phyloP scores from a whole-genome alignment of 2,888 invertebrate species.

The Ichneumoninae sp. region DNA sequence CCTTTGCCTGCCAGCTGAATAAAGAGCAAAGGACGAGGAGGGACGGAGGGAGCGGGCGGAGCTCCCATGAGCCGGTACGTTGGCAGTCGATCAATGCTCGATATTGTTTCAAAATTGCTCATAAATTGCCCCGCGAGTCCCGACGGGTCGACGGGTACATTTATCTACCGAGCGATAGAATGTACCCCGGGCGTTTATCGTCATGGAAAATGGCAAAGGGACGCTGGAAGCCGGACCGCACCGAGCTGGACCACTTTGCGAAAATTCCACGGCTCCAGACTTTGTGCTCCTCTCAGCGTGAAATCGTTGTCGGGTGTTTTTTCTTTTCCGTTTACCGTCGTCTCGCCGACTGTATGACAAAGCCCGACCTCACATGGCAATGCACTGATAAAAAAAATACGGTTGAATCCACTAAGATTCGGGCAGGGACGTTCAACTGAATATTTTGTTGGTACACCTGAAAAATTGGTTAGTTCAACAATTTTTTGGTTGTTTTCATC shows the following conservation, averaged over 20 bases:
- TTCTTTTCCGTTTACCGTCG: neutral
- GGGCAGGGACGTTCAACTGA: too few species aligned
- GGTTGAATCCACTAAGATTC: too few species aligned
- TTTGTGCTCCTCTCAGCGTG: slow-evolving; percentile 55
- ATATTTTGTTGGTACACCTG: too few species aligned
- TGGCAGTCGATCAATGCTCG: slow-evolving; percentile 47
- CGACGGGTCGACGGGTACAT: slow-evolving; percentile 11
- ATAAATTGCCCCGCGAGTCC: slow-evolving; percentile 32
- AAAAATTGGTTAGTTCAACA: too few species aligned
- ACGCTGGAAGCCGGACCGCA: neutral
- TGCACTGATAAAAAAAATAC: neutral
- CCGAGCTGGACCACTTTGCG: slow-evolving; percentile 36
- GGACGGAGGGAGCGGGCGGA: slow-evolving; percentile 18
- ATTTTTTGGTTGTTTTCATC: too few species aligned
- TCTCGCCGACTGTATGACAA: slow-evolving; percentile 38
- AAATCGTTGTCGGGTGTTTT: slow-evolving; percentile 43
- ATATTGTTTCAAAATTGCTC: slow-evolving; percentile 53
- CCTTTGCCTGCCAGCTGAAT: slow-evolving; percentile 26
- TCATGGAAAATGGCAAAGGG: slow-evolving; percentile 1
- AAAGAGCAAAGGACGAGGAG: slow-evolving; percentile 43
- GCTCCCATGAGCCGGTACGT: slow-evolving; percentile 19
- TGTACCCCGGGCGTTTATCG: neutral
- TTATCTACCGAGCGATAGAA: slow-evolving; percentile 17
- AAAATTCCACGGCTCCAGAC: slow-evolving; percentile 15
- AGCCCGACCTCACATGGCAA: slow-evolving; percentile 36